phyloP scores from a whole-genome alignment of 2,113 vertebrate genomes.

The Daubentonia madagascariensis region DNA sequence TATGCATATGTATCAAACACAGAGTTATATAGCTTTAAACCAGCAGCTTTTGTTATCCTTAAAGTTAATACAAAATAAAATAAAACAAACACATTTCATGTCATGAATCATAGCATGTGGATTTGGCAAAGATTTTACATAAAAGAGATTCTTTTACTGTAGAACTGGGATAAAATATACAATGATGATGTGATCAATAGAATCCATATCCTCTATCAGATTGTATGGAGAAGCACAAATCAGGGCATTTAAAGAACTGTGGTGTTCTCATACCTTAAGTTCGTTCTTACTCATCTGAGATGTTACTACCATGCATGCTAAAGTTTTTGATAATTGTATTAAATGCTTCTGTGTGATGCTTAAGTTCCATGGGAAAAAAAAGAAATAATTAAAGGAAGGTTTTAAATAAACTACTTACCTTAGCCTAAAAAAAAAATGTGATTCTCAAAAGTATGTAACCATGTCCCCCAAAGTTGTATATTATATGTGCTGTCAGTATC shows the following conservation, averaged over 20 bases:
- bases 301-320: background rate
- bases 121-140: background rate
- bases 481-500: background rate
- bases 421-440: background rate
- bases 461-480: background rate
- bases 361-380: background rate
- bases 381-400: background rate
- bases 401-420: slow-evolving; percentile 1
- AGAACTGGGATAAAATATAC: background rate
- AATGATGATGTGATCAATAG: background rate
- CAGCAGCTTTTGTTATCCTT: background rate
- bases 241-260: background rate
- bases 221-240: background rate
- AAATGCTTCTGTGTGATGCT: background rate
- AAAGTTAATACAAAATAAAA: background rate
- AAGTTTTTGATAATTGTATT: background rate
- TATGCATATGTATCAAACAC: background rate
- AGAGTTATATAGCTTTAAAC: background rate
- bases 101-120: background rate
- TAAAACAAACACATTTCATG: background rate
- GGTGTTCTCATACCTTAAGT: background rate
- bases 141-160: background rate
- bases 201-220: too few species aligned
- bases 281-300: background rate
- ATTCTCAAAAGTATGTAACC: background rate